Conservation (phyloP, 2,888 invertebrate genomes). For the Platycnemis pennipes region DNA sequence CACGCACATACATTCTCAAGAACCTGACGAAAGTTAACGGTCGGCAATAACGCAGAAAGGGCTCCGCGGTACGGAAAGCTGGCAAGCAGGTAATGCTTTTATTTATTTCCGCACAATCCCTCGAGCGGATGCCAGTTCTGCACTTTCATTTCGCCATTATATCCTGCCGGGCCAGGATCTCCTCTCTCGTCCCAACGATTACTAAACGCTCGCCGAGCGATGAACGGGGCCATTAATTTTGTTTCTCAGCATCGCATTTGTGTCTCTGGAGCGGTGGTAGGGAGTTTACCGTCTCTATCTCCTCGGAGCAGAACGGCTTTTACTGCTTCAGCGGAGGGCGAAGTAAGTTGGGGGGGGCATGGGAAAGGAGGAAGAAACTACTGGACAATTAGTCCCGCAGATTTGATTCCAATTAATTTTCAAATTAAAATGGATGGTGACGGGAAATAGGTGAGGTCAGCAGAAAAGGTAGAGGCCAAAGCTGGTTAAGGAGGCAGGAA, state of each 20-base stretch:
- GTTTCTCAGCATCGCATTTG: neutral
- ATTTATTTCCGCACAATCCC: slow-evolving; percentile 1
- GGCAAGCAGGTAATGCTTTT: neutral
- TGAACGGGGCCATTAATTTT: neutral
- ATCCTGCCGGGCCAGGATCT: neutral
- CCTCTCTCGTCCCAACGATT: too few relatives aligned
- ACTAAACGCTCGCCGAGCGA: neutral
- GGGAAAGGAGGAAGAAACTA: too few relatives aligned
- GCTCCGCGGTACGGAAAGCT: neutral
- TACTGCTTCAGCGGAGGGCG: neutral
- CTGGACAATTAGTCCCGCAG: slow-evolving; percentile 4
- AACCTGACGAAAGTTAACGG: neutral
- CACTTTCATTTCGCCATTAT: neutral
- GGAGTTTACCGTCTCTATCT: neutral
- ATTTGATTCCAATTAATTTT: slow-evolving; percentile 33
- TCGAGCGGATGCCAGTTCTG: neutral
- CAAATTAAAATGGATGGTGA: slow-evolving; percentile 14
- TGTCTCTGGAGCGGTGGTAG: too few relatives aligned
- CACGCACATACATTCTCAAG: neutral
- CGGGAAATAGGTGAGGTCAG: neutral
- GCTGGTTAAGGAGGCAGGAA: neutral
- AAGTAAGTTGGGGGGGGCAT: neutral
- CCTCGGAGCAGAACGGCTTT: neutral
- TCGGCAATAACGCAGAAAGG: neutral
- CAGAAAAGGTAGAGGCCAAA: neutral